Evolutionary conservation across 2,113 vertebrate species (phyloP), one percentile per base, ranked within the genome.

Genomic region (Peromyscus polionotus): DNA sequence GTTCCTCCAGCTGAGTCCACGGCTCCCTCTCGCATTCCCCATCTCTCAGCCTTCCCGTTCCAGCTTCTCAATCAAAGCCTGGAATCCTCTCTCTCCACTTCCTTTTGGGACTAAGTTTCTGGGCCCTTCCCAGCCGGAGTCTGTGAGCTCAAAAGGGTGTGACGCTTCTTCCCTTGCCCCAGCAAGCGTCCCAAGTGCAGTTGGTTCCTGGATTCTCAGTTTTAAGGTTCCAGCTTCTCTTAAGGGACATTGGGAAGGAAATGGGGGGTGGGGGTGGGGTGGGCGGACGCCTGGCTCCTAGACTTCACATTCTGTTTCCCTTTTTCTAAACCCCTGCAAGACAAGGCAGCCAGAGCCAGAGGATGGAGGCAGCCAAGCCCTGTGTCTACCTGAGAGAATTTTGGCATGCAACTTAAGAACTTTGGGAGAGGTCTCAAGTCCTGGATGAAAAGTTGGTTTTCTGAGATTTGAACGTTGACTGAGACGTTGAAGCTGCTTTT

Each of bases 101-200:
- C 20, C 83, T 75, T 42, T 70, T 86, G 59, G 84, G 61, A 89
- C 17, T 22, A 39, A 97, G 94, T 98, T 97, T 96, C 72, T 70
- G 93, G 72, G 88, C 54, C 39, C 85, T 90, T 97, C 81, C 94
- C 83, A 59, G 73, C 45, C 54, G 4, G 68, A 39, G 84, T 39
- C 65, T 91, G 95, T 51, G 75, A 67, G 5, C 93, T 92, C 85
- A 17, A 12, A 95, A 95, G 97, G 93, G 96, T 92, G 94, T 96
- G 95, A 89, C 68, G 67, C 72, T 61, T 75, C 31, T 72, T 59
- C 20, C 70, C 45, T 57, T 33, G 70, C 12, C 42, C 80, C 68
- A 73, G 76, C 77, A 14, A 1, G 85, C 22, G 81, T 90, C 92
- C 90, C 91, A 17, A 36, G 63, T 72, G 67, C 93, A 77, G 16